Base-by-base conservation (phyloP, 2,888 invertebrate genomes). In the Coremacera marginata region DNA sequence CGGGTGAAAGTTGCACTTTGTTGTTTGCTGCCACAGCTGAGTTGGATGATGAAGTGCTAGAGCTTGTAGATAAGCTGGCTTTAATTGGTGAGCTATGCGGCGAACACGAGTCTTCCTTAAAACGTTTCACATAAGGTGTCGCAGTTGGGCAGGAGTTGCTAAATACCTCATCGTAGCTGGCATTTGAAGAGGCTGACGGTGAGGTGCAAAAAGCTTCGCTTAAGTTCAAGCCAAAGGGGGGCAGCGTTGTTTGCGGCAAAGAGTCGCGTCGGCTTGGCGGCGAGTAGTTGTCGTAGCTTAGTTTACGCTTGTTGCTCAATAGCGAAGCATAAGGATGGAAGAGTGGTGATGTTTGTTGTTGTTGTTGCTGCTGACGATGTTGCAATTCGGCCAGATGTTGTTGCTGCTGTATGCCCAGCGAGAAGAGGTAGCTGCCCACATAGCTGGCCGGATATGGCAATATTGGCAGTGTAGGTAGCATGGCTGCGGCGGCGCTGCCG, bases 371-470 rank as follows among this genome's bases (percentile, higher is more conserved):
- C 70, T 11, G 79, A 34, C 79, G 80, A 57, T 83, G 85, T 14
- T 11, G 79, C 57, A 80, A 84, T 22, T 77, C 79, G 3, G 44
- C 63, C 5, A 70, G 19, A 31, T 71, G 72, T 80, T 57, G 83
- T 81, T 63, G 82, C 72, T 80, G 85, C 80, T 73, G 93, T 49
- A 93, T 90, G 77, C 93, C 92, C 77, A 94, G 88, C 9, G 92
- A 92, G 78, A 94, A 91, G 25, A 94, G 87, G 81, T 93, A 93
- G 83, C 92, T 93, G 83, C 91, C 91, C 75, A 94, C 90, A 84
- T 92, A 93, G 78, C 91, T 92, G 0, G 92, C 92, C 51, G 93
- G 92, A 85, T 93, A 93, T 0, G 93, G 93, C 19, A 93, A 84
- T 84, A 92, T 91, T 22, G 90, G 90, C 19, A 87, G 83, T 31